Evolutionary conservation across 2,797 vertebrate species (phyloP).

Genomic region (Schizopygopsis malacanthus): DNA sequence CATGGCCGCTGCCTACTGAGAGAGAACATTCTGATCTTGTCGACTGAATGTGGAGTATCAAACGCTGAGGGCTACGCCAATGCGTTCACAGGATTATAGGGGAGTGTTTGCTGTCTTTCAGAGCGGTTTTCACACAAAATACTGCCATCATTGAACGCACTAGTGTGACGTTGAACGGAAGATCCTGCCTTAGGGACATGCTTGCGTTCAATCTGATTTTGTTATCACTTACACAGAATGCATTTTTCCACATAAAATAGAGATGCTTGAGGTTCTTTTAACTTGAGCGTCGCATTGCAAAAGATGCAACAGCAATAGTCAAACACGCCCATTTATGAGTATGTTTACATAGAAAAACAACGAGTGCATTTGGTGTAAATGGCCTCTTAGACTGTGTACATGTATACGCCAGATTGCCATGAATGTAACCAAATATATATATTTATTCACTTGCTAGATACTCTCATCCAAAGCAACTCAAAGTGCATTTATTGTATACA

Average conservation of each 20-base stretch:
- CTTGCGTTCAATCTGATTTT: neutral
- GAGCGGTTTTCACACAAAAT: neutral
- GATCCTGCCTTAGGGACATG: no score
- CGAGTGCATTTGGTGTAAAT: neutral
- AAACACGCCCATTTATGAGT: neutral
- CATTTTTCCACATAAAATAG: neutral
- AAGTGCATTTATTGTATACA: neutral
- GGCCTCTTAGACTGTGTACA: neutral
- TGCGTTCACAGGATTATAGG: conserved; percentile 1
- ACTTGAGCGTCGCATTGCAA: neutral
- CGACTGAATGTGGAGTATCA: neutral
- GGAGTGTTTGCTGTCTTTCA: neutral
- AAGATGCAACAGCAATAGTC: neutral
- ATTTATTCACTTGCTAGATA: neutral
- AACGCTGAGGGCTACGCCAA: neutral
- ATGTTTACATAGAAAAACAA: neutral
- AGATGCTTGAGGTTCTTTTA: neutral
- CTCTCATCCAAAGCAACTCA: neutral
- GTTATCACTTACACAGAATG: neutral
- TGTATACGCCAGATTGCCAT: neutral
- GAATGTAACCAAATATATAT: neutral
- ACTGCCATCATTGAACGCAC: neutral
- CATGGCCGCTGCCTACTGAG: conserved; percentile 35
- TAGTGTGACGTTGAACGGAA: neutral
- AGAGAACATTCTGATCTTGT: conserved; percentile 27